Conservation (phyloP, 2,797 vertebrate genomes). For the Denticeps clupeoides region DNA sequence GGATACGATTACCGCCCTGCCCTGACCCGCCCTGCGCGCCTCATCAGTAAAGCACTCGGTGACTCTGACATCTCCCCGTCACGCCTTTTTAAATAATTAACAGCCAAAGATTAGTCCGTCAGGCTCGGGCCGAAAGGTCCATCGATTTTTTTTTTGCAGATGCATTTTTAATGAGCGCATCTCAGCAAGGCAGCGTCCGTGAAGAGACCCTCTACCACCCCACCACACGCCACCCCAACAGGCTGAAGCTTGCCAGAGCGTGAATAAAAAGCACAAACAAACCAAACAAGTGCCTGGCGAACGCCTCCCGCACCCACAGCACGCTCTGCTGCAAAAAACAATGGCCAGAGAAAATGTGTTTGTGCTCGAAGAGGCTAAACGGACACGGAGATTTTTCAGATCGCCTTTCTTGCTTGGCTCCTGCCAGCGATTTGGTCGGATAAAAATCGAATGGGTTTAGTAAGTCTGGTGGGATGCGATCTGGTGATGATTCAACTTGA, state of each 20-base stretch:
- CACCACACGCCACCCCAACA: no score
- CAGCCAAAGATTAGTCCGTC: conserved; percentile 59
- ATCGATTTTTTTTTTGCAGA: conserved; percentile 58
- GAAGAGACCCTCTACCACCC: conserved; percentile 27
- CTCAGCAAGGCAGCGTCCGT: conserved; percentile 58
- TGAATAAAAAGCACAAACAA: conserved; percentile 32
- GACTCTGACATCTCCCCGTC: conserved; percentile 15
- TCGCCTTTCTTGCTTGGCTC: background rate
- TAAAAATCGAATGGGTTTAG: background rate
- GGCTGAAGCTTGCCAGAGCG: background rate
- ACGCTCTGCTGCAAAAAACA: background rate
- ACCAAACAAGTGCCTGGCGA: conserved; percentile 29
- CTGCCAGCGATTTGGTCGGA: background rate
- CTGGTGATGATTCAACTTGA: background rate
- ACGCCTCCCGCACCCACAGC: background rate
- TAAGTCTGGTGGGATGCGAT: background rate
- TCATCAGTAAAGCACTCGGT: conserved; percentile 17
- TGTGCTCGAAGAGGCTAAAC: background rate
- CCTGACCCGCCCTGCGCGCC: conserved; percentile 12
- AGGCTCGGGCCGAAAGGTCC: conserved; percentile 53
- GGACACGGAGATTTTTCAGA: background rate
- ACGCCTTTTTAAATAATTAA: conserved; percentile 64
- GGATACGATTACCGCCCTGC: conserved; percentile 28
- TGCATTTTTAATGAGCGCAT: conserved; percentile 67
- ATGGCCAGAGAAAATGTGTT: background rate